Conservation (phyloP, 2,113 vertebrate species). For the Falcunculus frontatus region DNA sequence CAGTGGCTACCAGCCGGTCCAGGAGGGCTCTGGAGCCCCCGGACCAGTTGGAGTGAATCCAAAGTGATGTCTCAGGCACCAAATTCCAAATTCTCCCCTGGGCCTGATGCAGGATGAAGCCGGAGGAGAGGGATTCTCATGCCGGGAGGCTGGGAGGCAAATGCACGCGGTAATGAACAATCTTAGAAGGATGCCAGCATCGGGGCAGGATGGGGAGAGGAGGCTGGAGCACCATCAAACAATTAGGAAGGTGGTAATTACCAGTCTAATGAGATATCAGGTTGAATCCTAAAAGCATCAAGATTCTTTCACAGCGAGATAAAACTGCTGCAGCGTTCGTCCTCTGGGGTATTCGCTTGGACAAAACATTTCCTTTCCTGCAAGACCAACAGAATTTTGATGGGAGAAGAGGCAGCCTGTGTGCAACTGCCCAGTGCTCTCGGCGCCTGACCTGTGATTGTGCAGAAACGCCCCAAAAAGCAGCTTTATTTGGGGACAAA, state of each 20-base stretch:
- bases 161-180: not conserved
- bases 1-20: rapidly evolving
- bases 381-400: not conserved
- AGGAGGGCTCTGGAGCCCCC: not conserved
- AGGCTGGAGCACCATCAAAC: not conserved
- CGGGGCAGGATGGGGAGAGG: not conserved
- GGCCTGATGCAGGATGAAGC: not conserved
- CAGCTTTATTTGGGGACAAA: not conserved
- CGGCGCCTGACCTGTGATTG: not conserved
- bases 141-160: not conserved
- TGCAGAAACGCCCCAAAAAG: not conserved
- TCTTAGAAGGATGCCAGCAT: not conserved
- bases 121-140: rapidly evolving
- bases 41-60: rapidly evolving
- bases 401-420: not conserved
- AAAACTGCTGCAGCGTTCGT: not conserved
- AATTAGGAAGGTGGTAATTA: constrained; percentile 45
- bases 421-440: not conserved
- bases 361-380: constrained; percentile 32
- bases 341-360: not conserved
- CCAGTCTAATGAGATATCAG: not conserved
- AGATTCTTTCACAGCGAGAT: not conserved
- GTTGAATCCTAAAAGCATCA: constrained; percentile 33
- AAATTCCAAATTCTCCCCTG: not conserved
- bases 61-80: not conserved